These are phyloP conservation scores for Enteromius unitaeniatus DNA, from an alignment of 2,797 vertebrate genomes.

Conservation along the genomic window DNA sequence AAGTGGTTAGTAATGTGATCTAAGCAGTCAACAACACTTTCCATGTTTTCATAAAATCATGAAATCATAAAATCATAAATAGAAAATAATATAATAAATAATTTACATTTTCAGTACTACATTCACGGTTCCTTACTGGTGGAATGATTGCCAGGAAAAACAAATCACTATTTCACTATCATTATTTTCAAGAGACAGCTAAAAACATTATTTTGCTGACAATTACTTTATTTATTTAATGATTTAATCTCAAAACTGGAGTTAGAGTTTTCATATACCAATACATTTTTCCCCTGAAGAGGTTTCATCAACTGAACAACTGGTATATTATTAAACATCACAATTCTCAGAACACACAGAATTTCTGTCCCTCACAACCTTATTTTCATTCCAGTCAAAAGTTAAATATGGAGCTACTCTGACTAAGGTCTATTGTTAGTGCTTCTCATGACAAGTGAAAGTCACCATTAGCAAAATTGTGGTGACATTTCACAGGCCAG, in stretches of 20 bases:
- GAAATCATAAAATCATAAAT: not conserved
- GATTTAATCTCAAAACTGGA: not conserved
- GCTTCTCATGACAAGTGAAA: not conserved
- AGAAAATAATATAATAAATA: not conserved
- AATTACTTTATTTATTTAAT: not conserved
- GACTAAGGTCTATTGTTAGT: not conserved
- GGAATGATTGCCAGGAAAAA: not conserved
- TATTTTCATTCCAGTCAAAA: too few species aligned
- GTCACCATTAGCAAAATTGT: not conserved
- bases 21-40: conserved; percentile 37
- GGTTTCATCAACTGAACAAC: too few species aligned
- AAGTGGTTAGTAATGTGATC: conserved; percentile 5
- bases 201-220: not conserved
- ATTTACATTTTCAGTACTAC: not conserved
- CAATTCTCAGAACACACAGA: too few species aligned
- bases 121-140: not conserved
- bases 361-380: too few species aligned
- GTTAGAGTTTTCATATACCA: too few species aligned
- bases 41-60: not conserved
- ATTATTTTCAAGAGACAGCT: not conserved
- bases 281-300: too few species aligned
- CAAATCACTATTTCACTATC: not conserved
- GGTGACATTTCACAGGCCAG: not conserved
- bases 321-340: too few species aligned
- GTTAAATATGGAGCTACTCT: not conserved